Percentiles rank a stretch among this genome's conserved stretches.
Evolutionary conservation across 2,888 invertebrate species (phyloP).

Genomic region (Coleophora flavipennella): DNA sequence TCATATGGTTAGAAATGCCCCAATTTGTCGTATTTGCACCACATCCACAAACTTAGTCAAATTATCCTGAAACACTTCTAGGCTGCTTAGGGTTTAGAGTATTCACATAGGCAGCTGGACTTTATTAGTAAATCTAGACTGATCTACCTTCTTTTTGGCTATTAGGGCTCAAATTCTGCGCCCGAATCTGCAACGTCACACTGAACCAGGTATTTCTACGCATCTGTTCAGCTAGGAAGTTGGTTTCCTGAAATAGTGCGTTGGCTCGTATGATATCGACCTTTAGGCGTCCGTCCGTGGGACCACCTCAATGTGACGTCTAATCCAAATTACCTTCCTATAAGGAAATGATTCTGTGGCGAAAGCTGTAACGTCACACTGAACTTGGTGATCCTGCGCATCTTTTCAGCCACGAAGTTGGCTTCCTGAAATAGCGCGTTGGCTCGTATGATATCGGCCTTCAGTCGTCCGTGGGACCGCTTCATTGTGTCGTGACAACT

Average conservation of each 20-base stretch:
- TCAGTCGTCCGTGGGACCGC: slow-evolving; percentile 90
- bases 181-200: slow-evolving; percentile 98
- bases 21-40: no score
- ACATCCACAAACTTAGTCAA: no score
- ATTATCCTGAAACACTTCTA: no score
- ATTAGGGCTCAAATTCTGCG: slow-evolving; percentile 96
- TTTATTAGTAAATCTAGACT: no score
- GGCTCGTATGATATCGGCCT: slow-evolving; percentile 94
- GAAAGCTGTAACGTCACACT: slow-evolving; percentile 98
- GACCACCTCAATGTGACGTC: slow-evolving; percentile 95
- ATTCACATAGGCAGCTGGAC: no score
- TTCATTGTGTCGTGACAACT: slow-evolving; percentile 96
- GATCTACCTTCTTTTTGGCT: slow-evolving; percentile 84
- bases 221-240: slow-evolving; percentile 96
- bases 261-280: slow-evolving; percentile 96
- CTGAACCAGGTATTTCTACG: slow-evolving; percentile 92
- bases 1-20: no score
- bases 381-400: slow-evolving; percentile 93
- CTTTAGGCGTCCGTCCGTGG: slow-evolving; percentile 89
- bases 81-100: no score
- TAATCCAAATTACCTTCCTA: slow-evolving; percentile 81
- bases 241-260: slow-evolving; percentile 96
- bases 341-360: slow-evolving; percentile 96
- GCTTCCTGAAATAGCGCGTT: slow-evolving; percentile 97
- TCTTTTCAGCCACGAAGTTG: slow-evolving; percentile 96